Percentiles rank a stretch among this genome's conserved stretches.
Conservation (phyloP, 30 jellyfish, hydroid and myxozoan species). For the Hydractinia echinata region DNA sequence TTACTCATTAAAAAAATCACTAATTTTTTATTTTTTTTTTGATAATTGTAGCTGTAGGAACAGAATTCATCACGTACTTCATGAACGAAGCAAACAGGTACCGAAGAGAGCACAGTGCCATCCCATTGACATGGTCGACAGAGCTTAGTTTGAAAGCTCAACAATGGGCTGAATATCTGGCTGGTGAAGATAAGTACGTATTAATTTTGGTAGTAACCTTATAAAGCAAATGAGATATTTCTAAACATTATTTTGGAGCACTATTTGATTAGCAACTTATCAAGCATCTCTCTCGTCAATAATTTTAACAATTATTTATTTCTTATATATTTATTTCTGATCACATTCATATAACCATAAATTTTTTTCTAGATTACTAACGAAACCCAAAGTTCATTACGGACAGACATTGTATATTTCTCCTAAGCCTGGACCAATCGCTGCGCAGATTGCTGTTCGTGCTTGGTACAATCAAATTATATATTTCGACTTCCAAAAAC, state of each 20-base stretch:
- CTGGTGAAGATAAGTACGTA: constrained; percentile 66
- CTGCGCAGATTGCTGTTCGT: constrained; percentile 84
- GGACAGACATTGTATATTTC: constrained; percentile 83
- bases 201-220: not conserved
- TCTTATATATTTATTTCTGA: not conserved
- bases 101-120: constrained; percentile 95
- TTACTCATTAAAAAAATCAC: no score
- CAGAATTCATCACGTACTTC: constrained; percentile 53
- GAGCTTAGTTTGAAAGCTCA: constrained; percentile 68
- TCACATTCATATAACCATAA: not conserved
- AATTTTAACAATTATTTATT: not conserved
- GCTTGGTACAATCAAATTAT: constrained; percentile 95
- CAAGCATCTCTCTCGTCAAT: no score
- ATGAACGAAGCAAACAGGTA: constrained; percentile 65
- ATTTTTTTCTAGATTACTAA: constrained; percentile 41
- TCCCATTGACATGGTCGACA: constrained; percentile 79
- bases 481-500: constrained; percentile 76
- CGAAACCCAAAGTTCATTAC: constrained; percentile 63
- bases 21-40: not conserved
- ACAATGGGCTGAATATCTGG: constrained; percentile 95
- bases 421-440: constrained; percentile 47
- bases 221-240: no score
- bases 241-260: no score
- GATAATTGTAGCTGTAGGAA: constrained; percentile 29
- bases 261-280: no score